These are phyloP conservation scores for Vulpes ferrilata DNA, from an alignment of 2,113 vertebrate species.

Conservation along the genomic window DNA sequence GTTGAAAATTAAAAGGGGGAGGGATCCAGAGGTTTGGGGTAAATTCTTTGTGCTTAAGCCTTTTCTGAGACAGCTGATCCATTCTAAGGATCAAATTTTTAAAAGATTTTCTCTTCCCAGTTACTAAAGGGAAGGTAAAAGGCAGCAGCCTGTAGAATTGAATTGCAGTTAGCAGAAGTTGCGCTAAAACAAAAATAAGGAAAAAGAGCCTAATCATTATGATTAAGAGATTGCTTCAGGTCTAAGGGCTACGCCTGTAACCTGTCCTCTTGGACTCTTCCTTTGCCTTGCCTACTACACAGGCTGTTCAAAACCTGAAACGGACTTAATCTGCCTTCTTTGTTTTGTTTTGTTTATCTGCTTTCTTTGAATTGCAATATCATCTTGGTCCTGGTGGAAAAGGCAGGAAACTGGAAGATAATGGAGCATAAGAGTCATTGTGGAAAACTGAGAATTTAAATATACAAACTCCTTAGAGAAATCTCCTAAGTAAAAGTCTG, in stretches of 20 bases:
- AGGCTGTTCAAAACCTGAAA: neutral
- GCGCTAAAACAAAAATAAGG: neutral
- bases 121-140: neutral
- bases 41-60: neutral
- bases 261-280: neutral
- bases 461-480: neutral
- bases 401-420: neutral
- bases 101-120: neutral
- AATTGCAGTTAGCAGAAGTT: neutral
- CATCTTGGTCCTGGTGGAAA: neutral
- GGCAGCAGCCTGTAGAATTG: neutral
- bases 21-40: neutral
- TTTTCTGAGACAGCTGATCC: neutral
- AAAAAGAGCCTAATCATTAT: neutral
- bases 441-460: neutral
- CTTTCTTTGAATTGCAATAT: neutral
- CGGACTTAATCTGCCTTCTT: neutral
- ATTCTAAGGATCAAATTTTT: neutral
- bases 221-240: neutral
- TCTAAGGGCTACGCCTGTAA: neutral
- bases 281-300: neutral
- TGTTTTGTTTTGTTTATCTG: too few species aligned
- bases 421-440: neutral
- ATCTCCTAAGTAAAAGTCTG: neutral
- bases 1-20: neutral